phyloP scores from a whole-genome alignment of 2,888 invertebrate species.

The Neocrepidodera transversa region DNA sequence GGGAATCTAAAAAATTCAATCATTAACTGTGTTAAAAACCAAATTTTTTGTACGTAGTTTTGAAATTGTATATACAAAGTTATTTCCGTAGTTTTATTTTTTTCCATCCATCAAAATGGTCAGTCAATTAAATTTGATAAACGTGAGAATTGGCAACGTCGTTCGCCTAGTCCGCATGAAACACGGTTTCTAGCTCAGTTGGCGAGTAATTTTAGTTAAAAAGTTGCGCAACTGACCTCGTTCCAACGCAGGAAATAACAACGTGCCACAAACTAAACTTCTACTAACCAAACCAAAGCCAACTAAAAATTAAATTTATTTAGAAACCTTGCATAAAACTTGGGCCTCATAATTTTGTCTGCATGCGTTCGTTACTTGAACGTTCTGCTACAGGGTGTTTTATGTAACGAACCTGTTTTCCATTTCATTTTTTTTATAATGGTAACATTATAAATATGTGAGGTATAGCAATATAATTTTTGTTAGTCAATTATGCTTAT shows the following conservation, averaged over 20 bases:
- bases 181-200: slow-evolving; percentile 46
- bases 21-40: too few relatives aligned
- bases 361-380: neutral
- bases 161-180: slow-evolving; percentile 22
- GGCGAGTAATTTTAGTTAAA: slow-evolving; percentile 44
- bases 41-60: too few relatives aligned
- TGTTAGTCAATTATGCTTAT: too few relatives aligned
- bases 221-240: slow-evolving; percentile 48
- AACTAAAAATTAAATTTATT: slow-evolving; percentile 25
- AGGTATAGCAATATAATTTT: too few relatives aligned
- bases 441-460: too few relatives aligned
- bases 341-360: slow-evolving; percentile 18
- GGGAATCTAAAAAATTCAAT: too few relatives aligned
- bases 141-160: slow-evolving; percentile 10
- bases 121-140: neutral
- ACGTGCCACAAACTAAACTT: slow-evolving; percentile 14
- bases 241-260: slow-evolving; percentile 44
- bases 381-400: too few relatives aligned
- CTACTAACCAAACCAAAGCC: slow-evolving; percentile 17
- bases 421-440: too few relatives aligned
- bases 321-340: slow-evolving; percentile 23
- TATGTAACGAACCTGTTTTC: too few relatives aligned
- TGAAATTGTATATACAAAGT: too few relatives aligned
- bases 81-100: too few relatives aligned
- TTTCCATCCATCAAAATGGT: too few relatives aligned